Base-by-base conservation (phyloP, 2,888 invertebrate genomes). In the Drosophila flavopinicola region DNA sequence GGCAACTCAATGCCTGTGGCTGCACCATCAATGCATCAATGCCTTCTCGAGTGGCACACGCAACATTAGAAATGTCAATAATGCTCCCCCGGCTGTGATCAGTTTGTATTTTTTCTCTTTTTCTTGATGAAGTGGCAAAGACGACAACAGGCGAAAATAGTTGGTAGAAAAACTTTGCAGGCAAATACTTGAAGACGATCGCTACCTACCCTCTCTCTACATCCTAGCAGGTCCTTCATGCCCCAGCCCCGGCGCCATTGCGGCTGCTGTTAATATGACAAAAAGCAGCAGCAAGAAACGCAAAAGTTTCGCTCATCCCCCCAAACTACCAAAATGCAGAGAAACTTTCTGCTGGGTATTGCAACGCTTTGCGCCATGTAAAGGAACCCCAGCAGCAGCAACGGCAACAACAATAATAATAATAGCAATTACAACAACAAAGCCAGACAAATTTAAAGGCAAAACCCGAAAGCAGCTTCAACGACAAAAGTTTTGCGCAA, bases 221-320 rank as follows among this genome's bases (percentile, higher is more conserved):
- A 23, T 7, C 1, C 35, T 20, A 35, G 24, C 20, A n/a, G n/a
- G n/a, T n/a, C 17, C 7, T 17, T 5, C 39, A 25, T 5, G 29
- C 9, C 20, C 1, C 30, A 32, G 38, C 45, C 63, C 27, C 23
- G 66, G 52, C 63, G 73, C 41, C 66, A 53, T 11, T 24, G 56
- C 61, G 58, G 45, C 75, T 71, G 79, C 88, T 87, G 80, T 84
- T 77, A 78, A 83, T 87, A 87, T 80, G 74, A 82, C 80, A 82
- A 82, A 82, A 82, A 80, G 66, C 56, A 65, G 60, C 51, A 67
- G 45, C 47, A 48, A 48, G 57, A 66, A 68, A 59, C 57, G 64
- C 48, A 73, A 86, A 80, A 86, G 65, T 80, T 80, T 79, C 32
- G 25, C 54, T 66, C 51, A 30, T 44, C 47, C 9, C 10, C 13